phyloP scores from a whole-genome alignment of 2,797 vertebrate species.

The Sebastes hubbsi region DNA sequence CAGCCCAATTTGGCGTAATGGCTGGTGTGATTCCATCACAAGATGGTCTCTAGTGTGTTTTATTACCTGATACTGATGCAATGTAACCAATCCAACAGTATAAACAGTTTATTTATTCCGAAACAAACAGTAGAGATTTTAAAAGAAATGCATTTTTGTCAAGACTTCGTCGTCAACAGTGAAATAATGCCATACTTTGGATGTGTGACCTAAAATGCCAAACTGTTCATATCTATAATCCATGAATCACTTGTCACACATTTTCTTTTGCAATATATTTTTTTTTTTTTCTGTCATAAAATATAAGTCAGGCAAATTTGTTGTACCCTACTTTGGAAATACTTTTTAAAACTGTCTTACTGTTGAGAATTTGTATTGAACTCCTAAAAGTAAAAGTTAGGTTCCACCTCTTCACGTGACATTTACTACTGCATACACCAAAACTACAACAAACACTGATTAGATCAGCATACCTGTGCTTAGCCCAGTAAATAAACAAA shows the following conservation, averaged over 20 bases:
- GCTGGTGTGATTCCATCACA: no score
- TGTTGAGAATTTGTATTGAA: neutral
- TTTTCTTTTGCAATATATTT: neutral
- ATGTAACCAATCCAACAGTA: no score
- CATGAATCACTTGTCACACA: neutral
- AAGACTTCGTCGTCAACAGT: no score
- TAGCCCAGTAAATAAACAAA: neutral
- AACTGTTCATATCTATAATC: no score
- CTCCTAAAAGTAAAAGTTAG: neutral
- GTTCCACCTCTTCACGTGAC: neutral
- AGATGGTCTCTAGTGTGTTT: no score
- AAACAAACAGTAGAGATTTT: no score
- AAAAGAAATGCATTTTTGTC: no score
- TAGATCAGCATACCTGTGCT: neutral
- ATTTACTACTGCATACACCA: neutral
- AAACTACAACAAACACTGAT: neutral
- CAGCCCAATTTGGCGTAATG: no score
- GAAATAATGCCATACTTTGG: no score
- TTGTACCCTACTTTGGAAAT: neutral
- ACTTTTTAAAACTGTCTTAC: neutral
- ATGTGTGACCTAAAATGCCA: no score
- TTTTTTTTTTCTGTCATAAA: neutral
- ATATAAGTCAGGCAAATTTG: neutral
- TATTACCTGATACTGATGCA: no score
- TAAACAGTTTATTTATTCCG: no score